Evolutionary conservation across 1,140 invertebrate genomes (phyloP).

Genomic region (Pseudachorutes palmiensis): DNA sequence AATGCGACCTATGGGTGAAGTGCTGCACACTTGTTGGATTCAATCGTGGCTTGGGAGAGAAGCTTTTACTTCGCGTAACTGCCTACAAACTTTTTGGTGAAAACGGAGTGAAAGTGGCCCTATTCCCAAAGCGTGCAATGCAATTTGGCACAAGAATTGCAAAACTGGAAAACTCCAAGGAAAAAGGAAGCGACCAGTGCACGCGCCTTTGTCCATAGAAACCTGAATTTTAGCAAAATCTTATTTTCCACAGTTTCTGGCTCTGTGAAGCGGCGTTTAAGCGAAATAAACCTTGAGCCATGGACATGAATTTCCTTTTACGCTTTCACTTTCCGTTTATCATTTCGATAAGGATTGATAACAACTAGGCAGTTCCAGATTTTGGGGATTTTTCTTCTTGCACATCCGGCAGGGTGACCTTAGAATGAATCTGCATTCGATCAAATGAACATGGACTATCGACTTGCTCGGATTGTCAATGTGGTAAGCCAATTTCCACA

Average conservation of each 20-base stretch:
- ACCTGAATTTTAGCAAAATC: too few relatives aligned
- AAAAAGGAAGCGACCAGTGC: slow-evolving; percentile 74
- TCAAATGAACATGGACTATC: background rate
- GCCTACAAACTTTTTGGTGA: slow-evolving; percentile 62
- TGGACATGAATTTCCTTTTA: too few relatives aligned
- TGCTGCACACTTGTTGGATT: slow-evolving; percentile 24
- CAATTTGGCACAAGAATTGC: slow-evolving; percentile 98
- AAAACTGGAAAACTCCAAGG: slow-evolving; percentile 64
- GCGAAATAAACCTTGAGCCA: too few relatives aligned
- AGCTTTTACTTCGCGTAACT: slow-evolving; percentile 73
- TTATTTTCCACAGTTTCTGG: too few relatives aligned
- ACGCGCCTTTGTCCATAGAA: slow-evolving; percentile 37
- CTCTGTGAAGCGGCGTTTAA: too few relatives aligned
- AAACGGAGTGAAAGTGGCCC: slow-evolving; percentile 48
- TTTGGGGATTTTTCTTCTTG: too few relatives aligned
- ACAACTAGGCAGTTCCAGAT: too few relatives aligned
- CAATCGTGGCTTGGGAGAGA: slow-evolving; percentile 76
- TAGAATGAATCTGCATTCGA: background rate
- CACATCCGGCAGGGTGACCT: too few relatives aligned
- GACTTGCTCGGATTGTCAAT: background rate
- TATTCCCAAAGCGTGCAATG: slow-evolving; percentile 80
- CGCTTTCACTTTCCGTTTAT: too few relatives aligned
- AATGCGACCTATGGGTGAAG: slow-evolving; percentile 28
- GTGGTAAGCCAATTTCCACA: background rate
- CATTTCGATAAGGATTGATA: too few relatives aligned